Evolutionary conservation across 2,888 invertebrate genomes (phyloP), one percentile per base, ranked within the genome.

Genomic region (Xanthorhoe spadicearia): DNA sequence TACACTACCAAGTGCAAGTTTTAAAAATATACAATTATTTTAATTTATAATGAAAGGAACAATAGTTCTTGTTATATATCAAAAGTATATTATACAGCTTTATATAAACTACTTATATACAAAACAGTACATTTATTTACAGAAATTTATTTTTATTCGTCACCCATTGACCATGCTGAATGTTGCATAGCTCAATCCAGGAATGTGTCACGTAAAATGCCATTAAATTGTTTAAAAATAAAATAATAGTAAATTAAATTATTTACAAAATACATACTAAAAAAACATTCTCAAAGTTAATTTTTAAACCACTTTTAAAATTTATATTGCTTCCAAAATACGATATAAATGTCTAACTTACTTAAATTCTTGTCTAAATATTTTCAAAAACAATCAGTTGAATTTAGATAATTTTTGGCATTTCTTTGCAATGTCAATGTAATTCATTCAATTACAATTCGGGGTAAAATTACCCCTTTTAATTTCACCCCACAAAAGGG

Each of bases 61-160:
- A 61, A 55, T 61, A 61, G 50, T 61, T 55, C 54, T 1, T 19
- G n/a, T 10, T 59, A 23, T 18, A 50, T 18, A 58, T 17, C 53
- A 53, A 53, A 35, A 53, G 18, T 55, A 43, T 43, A 53, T 23
- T 3, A 23, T 53, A 17, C n/a, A 28, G 23, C 7, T 4, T 15
- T 15, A 6, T n/a, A 5, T 52, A 52, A 9, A 50, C 10, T 43
- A 50, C n/a, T 15, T 52, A 35, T 53, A 32, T 53, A 53, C 53
- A 53, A 28, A 35, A 35, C 17, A 53, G 53, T 53, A 32, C 7
- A 52, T 32, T 48, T 38, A 54, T 43, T 2, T 43, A 43, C 38
- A 43, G 38, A 43, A 43, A 43, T 43, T 0, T 43, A 4, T 3
- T 43, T 32, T 32, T 32, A 32, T 32, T 1, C 0, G 38, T 43